Evolutionary conservation across 2,113 vertebrate species (phyloP).

Genomic region (Gopherus flavomarginatus): DNA sequence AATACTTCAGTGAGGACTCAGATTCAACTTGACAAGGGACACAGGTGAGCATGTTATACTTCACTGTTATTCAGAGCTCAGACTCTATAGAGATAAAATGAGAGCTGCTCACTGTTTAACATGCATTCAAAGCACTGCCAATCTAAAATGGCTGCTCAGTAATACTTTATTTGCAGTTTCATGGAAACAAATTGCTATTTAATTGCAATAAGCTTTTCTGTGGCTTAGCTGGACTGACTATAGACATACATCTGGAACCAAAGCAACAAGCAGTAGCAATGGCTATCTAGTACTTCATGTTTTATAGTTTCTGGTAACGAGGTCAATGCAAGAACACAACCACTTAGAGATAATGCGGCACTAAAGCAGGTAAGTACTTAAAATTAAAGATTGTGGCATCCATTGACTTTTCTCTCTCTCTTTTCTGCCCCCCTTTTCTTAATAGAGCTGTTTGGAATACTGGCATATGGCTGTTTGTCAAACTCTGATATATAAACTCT

Average conservation of each 20-base stretch:
- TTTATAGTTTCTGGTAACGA: background rate
- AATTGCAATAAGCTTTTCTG: conserved; percentile 84
- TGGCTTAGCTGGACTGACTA: conserved; percentile 80
- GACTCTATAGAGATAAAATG: conserved; percentile 17
- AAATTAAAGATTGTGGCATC: background rate
- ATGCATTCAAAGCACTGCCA: conserved; percentile 76
- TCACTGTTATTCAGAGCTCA: conserved; percentile 14
- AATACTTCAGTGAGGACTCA: conserved; percentile 39
- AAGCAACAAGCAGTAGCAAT: conserved; percentile 25
- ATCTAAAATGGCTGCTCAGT: conserved; percentile 84
- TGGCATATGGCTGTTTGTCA: conserved; percentile 1
- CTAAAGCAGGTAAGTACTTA: background rate
- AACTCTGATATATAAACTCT: conserved; percentile 7
- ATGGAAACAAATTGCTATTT: conserved; percentile 88
- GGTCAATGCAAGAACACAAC: background rate
- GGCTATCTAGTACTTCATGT: background rate
- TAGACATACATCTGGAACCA: conserved; percentile 64
- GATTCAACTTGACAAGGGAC: conserved; percentile 50
- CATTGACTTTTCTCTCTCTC: background rate
- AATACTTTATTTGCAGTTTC: conserved; percentile 89
- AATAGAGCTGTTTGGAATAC: conserved; percentile 28
- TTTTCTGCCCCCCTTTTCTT: background rate
- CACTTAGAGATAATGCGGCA: background rate
- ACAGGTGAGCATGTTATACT: conserved; percentile 31
- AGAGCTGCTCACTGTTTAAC: conserved; percentile 71